These are phyloP conservation scores for Synanceia verrucosa DNA, from an alignment of 2,797 vertebrate genomes.

Conservation along the genomic window DNA sequence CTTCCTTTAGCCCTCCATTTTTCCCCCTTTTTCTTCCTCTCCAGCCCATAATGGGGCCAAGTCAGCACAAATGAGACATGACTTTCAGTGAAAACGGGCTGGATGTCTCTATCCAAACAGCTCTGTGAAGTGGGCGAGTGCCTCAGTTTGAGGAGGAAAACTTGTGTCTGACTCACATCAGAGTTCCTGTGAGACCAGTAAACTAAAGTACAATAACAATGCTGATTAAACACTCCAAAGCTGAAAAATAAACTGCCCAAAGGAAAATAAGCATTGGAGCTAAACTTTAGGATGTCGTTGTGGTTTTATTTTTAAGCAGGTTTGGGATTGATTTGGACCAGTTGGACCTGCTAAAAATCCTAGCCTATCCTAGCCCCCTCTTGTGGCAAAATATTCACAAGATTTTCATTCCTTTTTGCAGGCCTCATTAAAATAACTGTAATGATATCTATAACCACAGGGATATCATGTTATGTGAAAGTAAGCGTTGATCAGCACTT, in stretches of 20 bases:
- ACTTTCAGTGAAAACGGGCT: conserved; percentile 48
- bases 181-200: conserved; percentile 42
- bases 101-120: conserved; percentile 60
- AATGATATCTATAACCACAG: neutral
- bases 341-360: conserved; percentile 31
- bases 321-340: conserved; percentile 11
- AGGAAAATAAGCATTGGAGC: conserved; percentile 22
- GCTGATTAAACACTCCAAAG: conserved; percentile 36
- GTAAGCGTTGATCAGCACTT: conserved; percentile 23
- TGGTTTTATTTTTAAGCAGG: neutral
- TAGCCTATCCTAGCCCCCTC: conserved; percentile 67
- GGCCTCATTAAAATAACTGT: conserved; percentile 11
- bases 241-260: conserved; percentile 25
- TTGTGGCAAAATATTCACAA: conserved; percentile 64
- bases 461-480: neutral
- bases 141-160: conserved; percentile 23
- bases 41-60: conserved; percentile 31
- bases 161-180: conserved; percentile 39
- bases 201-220: conserved; percentile 38
- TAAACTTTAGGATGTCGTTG: neutral
- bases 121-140: conserved; percentile 52
- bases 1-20: neutral
- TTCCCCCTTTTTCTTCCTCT: neutral
- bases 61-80: conserved; percentile 54
- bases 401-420: neutral